Base-by-base conservation (phyloP, 1,140 invertebrate genomes). In the Laupala kohalensis region DNA sequence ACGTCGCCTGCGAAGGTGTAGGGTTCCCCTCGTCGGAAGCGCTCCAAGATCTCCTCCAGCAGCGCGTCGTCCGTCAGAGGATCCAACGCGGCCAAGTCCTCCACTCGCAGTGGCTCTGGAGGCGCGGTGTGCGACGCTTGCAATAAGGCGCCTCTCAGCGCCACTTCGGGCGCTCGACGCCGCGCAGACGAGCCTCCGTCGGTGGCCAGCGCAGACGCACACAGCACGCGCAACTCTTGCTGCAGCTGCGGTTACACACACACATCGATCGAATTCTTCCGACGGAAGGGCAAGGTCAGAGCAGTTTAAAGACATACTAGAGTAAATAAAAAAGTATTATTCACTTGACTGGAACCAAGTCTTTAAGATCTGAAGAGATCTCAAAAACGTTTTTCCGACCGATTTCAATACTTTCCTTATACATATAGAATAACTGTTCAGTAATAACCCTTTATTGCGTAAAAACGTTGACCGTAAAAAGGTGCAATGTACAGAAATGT, bases 1-100 rank as follows among this genome's bases (percentile, higher is more conserved):
- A 97, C 87, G 78, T 97, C 95, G 4, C 95, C 95, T 67, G 96
- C 86, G 77, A 94, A 97, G 3, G 92, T 94, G 75, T 94, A 95
- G 75, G 89, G 92, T 70, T 87, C 81, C 25, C 89, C 89, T 74
- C 87, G 83, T 62, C 84, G 80, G 75, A 92, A 85, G 75, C 94
- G 86, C 64, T 87, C 85, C 67, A 89, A 83, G 69, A 96, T 78
- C 76, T 92, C 87, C 15, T 88, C 83, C 2, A 95, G 79, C n/a
- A 96, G 86, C 5, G 82, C 82, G 64, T 94, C 91, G 79, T 96
- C 93, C 29, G 88, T 88, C 5, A 95, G 81, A 62, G 84, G 81
- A 73, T 95, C 91, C 27, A 96, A 81, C 0, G 89, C 88, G 0
- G 93, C 93, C 69, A 97, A 84, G 82, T 96, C 94, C 82, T 96